Evolutionary conservation across 2,113 vertebrate genomes (phyloP).

Genomic region (Peromyscus polionotus): DNA sequence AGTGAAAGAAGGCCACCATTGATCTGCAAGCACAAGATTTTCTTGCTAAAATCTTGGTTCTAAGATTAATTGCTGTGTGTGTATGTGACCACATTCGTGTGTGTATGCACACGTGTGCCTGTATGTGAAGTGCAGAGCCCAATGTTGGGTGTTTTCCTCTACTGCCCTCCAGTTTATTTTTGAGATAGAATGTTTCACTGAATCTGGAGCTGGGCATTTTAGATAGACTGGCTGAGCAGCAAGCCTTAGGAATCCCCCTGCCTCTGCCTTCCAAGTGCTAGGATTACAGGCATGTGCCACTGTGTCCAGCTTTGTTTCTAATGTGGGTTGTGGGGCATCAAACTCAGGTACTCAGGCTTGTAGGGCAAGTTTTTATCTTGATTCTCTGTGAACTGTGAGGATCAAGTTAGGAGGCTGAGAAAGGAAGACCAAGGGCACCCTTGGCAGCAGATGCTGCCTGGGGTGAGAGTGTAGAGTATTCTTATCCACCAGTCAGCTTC

Average conservation of each 20-base stretch:
- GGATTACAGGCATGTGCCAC: background rate
- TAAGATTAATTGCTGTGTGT: background rate
- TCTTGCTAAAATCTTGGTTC: background rate
- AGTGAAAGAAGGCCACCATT: background rate
- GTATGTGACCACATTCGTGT: background rate
- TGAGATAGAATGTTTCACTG: background rate
- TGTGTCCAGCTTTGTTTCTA: background rate
- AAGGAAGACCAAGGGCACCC: background rate
- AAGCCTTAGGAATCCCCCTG: background rate
- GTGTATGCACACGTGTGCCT: background rate
- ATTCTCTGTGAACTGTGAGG: background rate
- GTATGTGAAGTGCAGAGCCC: background rate
- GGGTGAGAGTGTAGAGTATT: background rate
- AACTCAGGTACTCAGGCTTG: background rate
- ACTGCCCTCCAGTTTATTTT: background rate
- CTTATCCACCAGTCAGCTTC: background rate
- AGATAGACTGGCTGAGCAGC: background rate
- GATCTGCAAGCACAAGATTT: background rate
- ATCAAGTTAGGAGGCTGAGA: background rate
- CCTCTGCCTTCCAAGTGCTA: background rate
- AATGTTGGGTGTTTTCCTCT: background rate
- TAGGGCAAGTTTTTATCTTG: background rate
- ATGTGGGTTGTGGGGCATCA: background rate
- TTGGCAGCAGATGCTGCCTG: background rate
- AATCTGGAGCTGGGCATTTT: background rate